Evolutionary conservation across 2,888 invertebrate species (phyloP), one percentile per base, ranked within the genome.

Genomic region (Eupeodes latifasciatus): DNA sequence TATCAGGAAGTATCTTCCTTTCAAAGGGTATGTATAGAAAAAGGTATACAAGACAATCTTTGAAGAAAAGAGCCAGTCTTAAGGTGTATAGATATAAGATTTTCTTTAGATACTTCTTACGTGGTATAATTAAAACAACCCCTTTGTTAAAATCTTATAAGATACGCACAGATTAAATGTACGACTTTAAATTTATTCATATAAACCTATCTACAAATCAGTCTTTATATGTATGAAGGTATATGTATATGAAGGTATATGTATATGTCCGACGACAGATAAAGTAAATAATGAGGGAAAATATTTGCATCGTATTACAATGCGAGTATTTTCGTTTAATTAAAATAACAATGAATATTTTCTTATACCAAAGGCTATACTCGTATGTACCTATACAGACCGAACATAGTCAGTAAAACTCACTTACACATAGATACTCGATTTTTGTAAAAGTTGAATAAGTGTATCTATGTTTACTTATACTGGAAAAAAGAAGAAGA

Each of bases 291-390:
- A 90, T 90, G 90, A 90, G 89, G 90, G 90, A 90, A 90, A 90
- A 90, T 90, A 90, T 90, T 90, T 90, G 90, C 90, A 90, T 90
- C 90, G 74, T 86, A 90, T 90, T 87, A 90, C 90, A 90, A 90
- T 86, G 84, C 84, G 84, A 87, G 78, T 89, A 90, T 90, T 90
- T 90, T 90, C 90, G 86, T 90, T 90, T 90, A 90, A 90, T 90
- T 90, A 90, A 90, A 90, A 90, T 90, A 90, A 90, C 90, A 90
- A 90, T 89, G 89, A 81, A 81, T 74, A 59, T 59, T 75, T 71
- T 40, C 27, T 14, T 66, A 57, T 69, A 44, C 27, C 2, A 27
- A 3, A 27, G 27, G 27, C 27, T 19, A 2, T 27, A 27, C 9
- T 40, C 6, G 40, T 40, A 40, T 40, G 7, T 40, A 40, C 40